phyloP scores from a whole-genome alignment of 2,888 invertebrate species.

The Balanococcus diminutus region DNA sequence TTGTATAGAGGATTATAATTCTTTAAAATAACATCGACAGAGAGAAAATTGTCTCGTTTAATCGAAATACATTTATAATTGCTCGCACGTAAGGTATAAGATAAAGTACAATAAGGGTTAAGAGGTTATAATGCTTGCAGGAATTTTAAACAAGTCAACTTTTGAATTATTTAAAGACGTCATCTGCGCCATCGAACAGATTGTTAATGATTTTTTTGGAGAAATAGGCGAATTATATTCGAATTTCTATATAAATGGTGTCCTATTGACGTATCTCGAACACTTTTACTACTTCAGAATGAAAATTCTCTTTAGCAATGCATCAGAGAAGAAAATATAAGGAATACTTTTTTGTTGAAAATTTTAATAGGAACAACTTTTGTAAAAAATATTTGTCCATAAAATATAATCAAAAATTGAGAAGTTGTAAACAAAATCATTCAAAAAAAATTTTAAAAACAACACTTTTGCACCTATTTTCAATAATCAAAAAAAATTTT shows the following conservation, averaged over 20 bases:
- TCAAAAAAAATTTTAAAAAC: too few species aligned
- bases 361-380: too few species aligned
- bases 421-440: too few species aligned
- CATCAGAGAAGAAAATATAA: not conserved
- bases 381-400: too few species aligned
- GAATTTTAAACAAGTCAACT: not conserved
- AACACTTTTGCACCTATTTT: too few species aligned
- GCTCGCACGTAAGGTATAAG: not conserved
- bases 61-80: constrained; percentile 33
- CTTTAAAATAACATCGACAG: not conserved
- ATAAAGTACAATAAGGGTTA: not conserved
- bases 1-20: not conserved
- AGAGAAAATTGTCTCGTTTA: constrained; percentile 18
- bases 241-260: not conserved
- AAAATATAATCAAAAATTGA: too few species aligned
- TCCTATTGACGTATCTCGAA: too few species aligned
- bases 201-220: not conserved
- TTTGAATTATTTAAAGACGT: not conserved
- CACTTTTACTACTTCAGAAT: too few species aligned
- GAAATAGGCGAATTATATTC: not conserved
- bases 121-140: not conserved
- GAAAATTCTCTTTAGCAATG: not conserved
- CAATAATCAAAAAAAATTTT: too few species aligned
- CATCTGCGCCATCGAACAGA: not conserved
- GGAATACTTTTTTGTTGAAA: too few species aligned